Conservation (phyloP, 2,797 vertebrate species). For the Rallus crepitans region DNA sequence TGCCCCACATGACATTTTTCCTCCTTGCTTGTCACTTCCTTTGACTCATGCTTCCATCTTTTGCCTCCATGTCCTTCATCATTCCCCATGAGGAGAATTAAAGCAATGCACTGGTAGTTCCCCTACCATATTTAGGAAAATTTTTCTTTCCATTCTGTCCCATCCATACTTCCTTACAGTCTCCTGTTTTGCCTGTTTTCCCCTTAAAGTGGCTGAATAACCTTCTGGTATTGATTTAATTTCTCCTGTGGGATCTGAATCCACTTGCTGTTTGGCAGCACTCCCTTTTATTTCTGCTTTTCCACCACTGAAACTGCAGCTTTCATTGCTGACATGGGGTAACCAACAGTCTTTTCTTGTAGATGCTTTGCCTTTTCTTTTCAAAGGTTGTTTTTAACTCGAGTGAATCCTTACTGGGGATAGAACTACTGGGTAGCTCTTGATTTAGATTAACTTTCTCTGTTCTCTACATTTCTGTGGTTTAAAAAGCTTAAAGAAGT, state of each 20-base stretch:
- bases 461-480: background rate
- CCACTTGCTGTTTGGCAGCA: conserved; percentile 10
- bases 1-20: background rate
- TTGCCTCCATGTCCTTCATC: background rate
- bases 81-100: background rate
- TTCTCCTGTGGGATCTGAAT: conserved; percentile 15
- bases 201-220: background rate
- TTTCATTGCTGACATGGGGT: background rate
- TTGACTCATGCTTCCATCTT: background rate
- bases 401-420: background rate
- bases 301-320: background rate
- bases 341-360: background rate
- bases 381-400: background rate
- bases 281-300: conserved; percentile 21
- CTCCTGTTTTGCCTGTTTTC: background rate
- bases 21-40: background rate
- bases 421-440: background rate
- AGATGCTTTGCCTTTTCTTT: background rate
- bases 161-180: background rate
- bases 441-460: background rate
- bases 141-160: background rate
- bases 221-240: conserved; percentile 10
- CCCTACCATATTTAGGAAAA: background rate
- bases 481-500: background rate
- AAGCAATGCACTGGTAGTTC: background rate